Evolutionary conservation across 1,140 invertebrate genomes (phyloP).

Genomic region (Drosophila subpulchrella): DNA sequence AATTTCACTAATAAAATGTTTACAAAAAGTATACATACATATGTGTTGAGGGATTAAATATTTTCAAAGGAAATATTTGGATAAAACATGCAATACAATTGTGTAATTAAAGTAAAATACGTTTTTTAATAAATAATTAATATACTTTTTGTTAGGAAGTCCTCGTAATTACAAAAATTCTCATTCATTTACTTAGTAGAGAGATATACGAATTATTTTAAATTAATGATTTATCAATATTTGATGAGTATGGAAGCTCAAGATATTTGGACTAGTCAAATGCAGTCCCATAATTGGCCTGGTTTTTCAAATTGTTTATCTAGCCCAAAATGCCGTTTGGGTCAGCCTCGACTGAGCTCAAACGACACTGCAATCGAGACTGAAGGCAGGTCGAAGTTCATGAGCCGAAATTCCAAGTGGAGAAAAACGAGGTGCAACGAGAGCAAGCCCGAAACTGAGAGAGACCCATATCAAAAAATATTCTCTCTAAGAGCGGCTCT

Average conservation of each 20-base stretch:
- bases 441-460: constrained; percentile 2
- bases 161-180: no score
- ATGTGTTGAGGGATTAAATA: no score
- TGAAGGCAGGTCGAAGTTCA: constrained; percentile 16
- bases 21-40: no score
- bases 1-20: no score
- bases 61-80: no score
- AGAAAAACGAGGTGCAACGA: constrained; percentile 10
- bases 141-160: no score
- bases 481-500: constrained; percentile 4
- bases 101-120: no score
- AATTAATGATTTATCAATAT: neutral
- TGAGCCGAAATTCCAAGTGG: constrained; percentile 1
- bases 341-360: constrained; percentile 9
- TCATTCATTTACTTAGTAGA: no score
- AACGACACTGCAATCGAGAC: constrained; percentile 25
- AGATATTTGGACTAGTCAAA: neutral
- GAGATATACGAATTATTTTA: no score
- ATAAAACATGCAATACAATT: no score
- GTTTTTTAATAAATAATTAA: no score
- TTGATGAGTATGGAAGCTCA: no score
- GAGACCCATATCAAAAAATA: neutral
- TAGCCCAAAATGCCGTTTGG: neutral
- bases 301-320: constrained; percentile 5
- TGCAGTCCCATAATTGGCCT: constrained; percentile 6